A percentile compares a stretch with the other conserved stretches of the same genome.
These are phyloP conservation scores for Idaea biselata DNA, from an alignment of 2,888 invertebrate species.

Conservation along the genomic window DNA sequence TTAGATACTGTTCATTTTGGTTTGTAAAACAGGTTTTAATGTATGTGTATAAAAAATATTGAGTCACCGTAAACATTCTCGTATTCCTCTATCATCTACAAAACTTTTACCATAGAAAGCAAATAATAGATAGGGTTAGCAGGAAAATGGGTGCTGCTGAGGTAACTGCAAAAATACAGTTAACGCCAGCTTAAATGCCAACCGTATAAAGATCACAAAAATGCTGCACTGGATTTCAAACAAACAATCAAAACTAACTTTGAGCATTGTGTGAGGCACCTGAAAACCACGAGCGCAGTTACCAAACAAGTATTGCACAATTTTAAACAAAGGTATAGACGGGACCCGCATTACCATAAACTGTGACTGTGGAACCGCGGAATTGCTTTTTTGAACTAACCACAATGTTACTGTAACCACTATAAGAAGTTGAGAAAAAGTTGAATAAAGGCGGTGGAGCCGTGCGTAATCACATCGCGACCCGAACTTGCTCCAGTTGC, in stretches of 20 bases:
- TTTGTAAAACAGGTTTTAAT: no score
- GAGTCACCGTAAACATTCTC: no score
- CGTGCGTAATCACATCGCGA: constrained; percentile 56
- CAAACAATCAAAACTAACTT: constrained; percentile 67
- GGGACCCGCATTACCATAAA: constrained; percentile 71
- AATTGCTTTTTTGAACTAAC: constrained; percentile 77
- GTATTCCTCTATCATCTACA: not conserved
- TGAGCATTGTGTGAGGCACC: constrained; percentile 61
- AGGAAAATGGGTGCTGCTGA: not conserved
- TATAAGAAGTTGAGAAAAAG: constrained; percentile 68
- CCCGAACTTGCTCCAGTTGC: constrained; percentile 35
- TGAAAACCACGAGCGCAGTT: constrained; percentile 66
- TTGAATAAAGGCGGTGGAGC: constrained; percentile 61
- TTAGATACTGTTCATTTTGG: no score
- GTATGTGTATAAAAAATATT: no score
- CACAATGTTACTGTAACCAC: constrained; percentile 67
- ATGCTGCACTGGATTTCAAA: not conserved
- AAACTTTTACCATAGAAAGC: not conserved
- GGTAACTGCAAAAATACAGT: not conserved
- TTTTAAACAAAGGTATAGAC: constrained; percentile 74
- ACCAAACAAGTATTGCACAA: constrained; percentile 68
- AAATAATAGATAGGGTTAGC: not conserved
- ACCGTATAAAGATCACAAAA: not conserved
- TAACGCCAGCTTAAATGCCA: not conserved
- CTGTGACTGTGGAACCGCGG: constrained; percentile 57